These are phyloP conservation scores for Paralichthys olivaceus DNA, from an alignment of 2,113 vertebrate genomes.

Conservation along the genomic window DNA sequence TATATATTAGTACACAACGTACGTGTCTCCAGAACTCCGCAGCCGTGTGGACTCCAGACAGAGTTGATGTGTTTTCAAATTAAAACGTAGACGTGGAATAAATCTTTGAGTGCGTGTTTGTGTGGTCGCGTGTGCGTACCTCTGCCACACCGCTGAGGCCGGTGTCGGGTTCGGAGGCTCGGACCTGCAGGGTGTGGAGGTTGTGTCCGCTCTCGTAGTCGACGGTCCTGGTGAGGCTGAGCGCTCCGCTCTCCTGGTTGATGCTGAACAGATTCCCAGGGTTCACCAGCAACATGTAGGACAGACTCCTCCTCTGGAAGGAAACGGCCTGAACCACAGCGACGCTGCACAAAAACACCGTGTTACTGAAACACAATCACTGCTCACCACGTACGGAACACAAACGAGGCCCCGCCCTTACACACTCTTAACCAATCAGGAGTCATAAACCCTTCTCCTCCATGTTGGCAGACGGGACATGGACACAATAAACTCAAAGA, in stretches of 20 bases:
- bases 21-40: too few species aligned
- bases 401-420: too few species aligned
- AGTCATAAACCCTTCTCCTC: too few species aligned
- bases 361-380: not conserved
- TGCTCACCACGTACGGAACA: too few species aligned
- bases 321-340: conserved; percentile 87
- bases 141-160: conserved; percentile 86
- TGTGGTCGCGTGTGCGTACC: conserved; percentile 71
- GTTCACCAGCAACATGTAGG: conserved; percentile 85
- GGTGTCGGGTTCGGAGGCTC: conserved; percentile 84
- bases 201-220: conserved; percentile 89
- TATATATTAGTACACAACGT: too few species aligned
- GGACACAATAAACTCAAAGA: too few species aligned
- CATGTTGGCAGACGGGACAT: too few species aligned
- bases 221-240: conserved; percentile 83
- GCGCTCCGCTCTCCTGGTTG: conserved; percentile 85
- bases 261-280: conserved; percentile 88
- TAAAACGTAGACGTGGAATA: too few species aligned
- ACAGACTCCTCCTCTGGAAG: conserved; percentile 87
- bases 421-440: too few species aligned
- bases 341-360: conserved; percentile 67
- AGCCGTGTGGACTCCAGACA: too few species aligned
- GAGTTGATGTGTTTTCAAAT: too few species aligned
- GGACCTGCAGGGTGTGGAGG: conserved; percentile 87
- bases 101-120: not conserved